phyloP scores from a whole-genome alignment of 2,888 invertebrate species.

The Limnephilus auricula region DNA sequence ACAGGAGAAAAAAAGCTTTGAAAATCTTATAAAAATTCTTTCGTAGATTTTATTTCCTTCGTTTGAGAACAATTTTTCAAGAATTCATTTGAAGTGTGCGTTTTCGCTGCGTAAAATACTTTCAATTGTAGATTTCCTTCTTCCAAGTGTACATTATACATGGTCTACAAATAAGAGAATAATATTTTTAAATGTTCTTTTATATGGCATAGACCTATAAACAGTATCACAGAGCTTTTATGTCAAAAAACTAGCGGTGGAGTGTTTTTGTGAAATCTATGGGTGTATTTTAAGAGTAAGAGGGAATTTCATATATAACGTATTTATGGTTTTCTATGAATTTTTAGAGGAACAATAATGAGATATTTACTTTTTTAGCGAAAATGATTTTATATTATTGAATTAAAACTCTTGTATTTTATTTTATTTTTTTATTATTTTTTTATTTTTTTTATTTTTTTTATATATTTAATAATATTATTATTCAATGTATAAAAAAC shows the following conservation, averaged over 20 bases:
- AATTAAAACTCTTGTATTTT: too few species aligned
- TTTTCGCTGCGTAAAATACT: background rate
- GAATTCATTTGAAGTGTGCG: conserved; percentile 6
- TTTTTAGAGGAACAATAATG: background rate
- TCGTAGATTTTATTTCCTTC: background rate
- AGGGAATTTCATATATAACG: background rate
- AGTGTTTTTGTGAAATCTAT: background rate
- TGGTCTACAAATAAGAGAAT: background rate
- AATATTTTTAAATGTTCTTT: background rate
- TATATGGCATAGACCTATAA: background rate
- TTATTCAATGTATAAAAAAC: too few species aligned
- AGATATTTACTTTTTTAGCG: background rate
- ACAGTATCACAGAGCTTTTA: background rate
- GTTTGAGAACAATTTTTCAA: background rate
- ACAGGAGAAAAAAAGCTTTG: background rate
- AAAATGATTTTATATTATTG: background rate
- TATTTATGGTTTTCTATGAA: conserved; percentile 2
- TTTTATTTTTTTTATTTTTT: too few species aligned
- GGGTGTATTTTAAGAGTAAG: background rate
- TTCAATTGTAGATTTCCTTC: background rate
- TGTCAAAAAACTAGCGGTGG: background rate
- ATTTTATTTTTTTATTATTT: too few species aligned
- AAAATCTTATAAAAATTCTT: background rate
- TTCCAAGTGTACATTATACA: background rate
- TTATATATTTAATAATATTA: too few species aligned